Percentiles rank a stretch among this genome's conserved stretches.
phyloP scores from a whole-genome alignment of 2,797 vertebrate genomes.

The Megalops cyprinoides region DNA sequence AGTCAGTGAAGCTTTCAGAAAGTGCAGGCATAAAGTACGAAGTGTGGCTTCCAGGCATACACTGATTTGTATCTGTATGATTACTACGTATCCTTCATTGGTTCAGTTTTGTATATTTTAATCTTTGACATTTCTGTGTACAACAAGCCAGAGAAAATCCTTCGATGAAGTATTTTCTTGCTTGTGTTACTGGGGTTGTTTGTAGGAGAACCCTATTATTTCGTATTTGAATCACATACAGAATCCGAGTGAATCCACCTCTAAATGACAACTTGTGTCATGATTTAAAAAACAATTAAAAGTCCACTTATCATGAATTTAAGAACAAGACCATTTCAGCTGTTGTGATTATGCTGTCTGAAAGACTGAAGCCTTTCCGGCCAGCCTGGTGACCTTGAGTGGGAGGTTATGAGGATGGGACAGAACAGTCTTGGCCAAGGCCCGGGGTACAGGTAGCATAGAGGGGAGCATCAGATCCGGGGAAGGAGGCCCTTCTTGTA shows the following conservation, averaged over 20 bases:
- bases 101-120: slow-evolving; percentile 44
- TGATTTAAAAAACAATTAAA: neutral
- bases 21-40: slow-evolving; percentile 49
- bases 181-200: neutral
- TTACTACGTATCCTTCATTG: slow-evolving; percentile 37
- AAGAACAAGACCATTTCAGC: neutral
- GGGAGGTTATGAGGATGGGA: neutral
- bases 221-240: neutral
- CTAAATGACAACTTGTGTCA: neutral
- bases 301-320: neutral
- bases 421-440: neutral
- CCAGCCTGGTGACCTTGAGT: neutral
- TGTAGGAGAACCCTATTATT: neutral
- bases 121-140: slow-evolving; percentile 30
- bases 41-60: slow-evolving; percentile 26
- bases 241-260: neutral
- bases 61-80: neutral
- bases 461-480: slow-evolving; percentile 51
- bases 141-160: no score
- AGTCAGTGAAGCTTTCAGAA: slow-evolving; percentile 27
- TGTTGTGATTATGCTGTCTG: neutral
- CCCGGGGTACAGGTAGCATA: neutral
- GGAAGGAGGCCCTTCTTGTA: slow-evolving; percentile 82
- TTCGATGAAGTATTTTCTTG: neutral
- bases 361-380: neutral